Conservation (phyloP, 2,113 vertebrate genomes). For the Ancistrus triradiatus region DNA sequence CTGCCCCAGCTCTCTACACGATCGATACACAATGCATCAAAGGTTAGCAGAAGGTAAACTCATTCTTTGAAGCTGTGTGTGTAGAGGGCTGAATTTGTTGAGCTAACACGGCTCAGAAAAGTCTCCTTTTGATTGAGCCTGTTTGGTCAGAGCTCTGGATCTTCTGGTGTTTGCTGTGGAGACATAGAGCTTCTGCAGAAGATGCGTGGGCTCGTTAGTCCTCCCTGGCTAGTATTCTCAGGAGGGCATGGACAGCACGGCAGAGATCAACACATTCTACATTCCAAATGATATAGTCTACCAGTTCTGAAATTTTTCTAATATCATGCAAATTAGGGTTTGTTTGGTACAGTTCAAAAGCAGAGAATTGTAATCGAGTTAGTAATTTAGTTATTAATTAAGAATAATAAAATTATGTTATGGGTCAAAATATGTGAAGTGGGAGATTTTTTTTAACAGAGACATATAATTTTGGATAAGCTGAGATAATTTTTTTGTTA, state of each 20-base stretch:
- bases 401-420: too few relatives aligned
- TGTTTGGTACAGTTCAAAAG: slow-evolving; percentile 56
- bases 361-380: too few relatives aligned
- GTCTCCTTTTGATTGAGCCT: slow-evolving; percentile 79
- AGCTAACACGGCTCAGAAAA: slow-evolving; percentile 77
- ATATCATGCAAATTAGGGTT: slow-evolving; percentile 66
- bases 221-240: slow-evolving; percentile 71
- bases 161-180: slow-evolving; percentile 82
- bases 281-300: slow-evolving; percentile 66
- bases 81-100: slow-evolving; percentile 77
- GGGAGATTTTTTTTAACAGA: too few relatives aligned
- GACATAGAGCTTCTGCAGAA: slow-evolving; percentile 77
- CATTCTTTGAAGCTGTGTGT: slow-evolving; percentile 78
- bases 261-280: slow-evolving; percentile 67
- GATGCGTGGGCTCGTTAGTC: slow-evolving; percentile 61
- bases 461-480: too few relatives aligned
- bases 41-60: slow-evolving; percentile 79
- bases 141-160: slow-evolving; percentile 80
- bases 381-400: too few relatives aligned
- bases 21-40: slow-evolving; percentile 79
- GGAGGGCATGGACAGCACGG: slow-evolving; percentile 68
- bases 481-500: too few relatives aligned
- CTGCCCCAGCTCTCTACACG: slow-evolving; percentile 65
- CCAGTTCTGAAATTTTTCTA: slow-evolving; percentile 85
- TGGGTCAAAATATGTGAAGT: too few relatives aligned